Evolutionary conservation across 2,888 invertebrate genomes (phyloP).

Genomic region (Torymus aiolomorphi): DNA sequence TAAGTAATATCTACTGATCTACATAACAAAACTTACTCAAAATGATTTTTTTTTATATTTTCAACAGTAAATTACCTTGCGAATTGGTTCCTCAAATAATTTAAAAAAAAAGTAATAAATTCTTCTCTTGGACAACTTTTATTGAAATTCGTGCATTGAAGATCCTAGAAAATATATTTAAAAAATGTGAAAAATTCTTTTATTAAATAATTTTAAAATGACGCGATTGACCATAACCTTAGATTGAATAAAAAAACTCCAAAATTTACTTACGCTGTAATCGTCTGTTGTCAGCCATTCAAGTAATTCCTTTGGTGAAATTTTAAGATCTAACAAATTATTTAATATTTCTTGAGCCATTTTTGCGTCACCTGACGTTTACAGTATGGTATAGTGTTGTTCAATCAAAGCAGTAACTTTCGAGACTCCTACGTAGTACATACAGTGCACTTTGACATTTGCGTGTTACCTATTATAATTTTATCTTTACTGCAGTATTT

Average conservation of each 20-base stretch:
- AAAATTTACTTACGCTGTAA: constrained; percentile 59
- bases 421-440: too few relatives aligned
- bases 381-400: too few relatives aligned
- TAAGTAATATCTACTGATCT: too few relatives aligned
- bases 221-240: constrained; percentile 4
- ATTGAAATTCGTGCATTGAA: constrained; percentile 55
- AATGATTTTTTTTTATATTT: too few relatives aligned
- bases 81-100: constrained; percentile 64
- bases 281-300: constrained; percentile 64
- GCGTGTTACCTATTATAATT: too few relatives aligned
- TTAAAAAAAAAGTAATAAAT: constrained; percentile 64
- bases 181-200: constrained; percentile 18
- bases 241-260: neutral
- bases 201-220: neutral
- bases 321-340: constrained; percentile 61
- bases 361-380: constrained; percentile 7
- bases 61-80: constrained; percentile 59
- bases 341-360: constrained; percentile 64
- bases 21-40: too few relatives aligned
- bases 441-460: too few relatives aligned
- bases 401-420: too few relatives aligned
- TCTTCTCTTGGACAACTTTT: constrained; percentile 60
- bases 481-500: too few relatives aligned
- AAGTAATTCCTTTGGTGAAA: constrained; percentile 60
- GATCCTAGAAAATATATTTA: constrained; percentile 54